A percentile compares a stretch with the other conserved stretches of the same genome.
phyloP scores from a whole-genome alignment of 2,888 invertebrate species.

The Synanthedon vespiformis region DNA sequence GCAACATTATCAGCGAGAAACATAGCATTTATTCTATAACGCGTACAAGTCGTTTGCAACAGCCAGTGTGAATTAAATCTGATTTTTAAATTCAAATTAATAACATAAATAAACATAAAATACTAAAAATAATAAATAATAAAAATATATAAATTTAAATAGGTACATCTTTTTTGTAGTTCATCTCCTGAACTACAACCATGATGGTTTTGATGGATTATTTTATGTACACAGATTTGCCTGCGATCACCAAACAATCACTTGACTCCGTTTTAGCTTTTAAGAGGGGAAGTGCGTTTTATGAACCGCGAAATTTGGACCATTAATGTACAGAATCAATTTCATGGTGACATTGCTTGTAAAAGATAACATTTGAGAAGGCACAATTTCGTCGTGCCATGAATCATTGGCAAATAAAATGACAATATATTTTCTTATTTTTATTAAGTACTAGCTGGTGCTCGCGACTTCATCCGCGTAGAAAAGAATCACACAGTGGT shows the following conservation, averaged over 20 bases:
- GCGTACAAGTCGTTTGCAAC: too few species aligned
- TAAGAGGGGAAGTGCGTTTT: slow-evolving; percentile 36
- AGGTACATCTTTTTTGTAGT: neutral
- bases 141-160: neutral
- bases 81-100: too few species aligned
- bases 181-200: neutral
- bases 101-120: too few species aligned
- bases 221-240: slow-evolving; percentile 57
- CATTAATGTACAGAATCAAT: slow-evolving; percentile 21
- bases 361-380: neutral
- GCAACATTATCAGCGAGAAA: too few species aligned
- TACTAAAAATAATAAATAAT: too few species aligned
- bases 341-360: slow-evolving; percentile 12
- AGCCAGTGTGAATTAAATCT: too few species aligned
- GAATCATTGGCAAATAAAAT: too few species aligned
- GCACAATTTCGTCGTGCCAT: neutral
- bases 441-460: too few species aligned
- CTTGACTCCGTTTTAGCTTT: slow-evolving; percentile 49
- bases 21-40: too few species aligned
- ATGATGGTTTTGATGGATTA: slow-evolving; percentile 17
- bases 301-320: slow-evolving; percentile 40
- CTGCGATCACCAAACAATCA: slow-evolving; percentile 46
- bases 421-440: too few species aligned
- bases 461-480: too few species aligned
- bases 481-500: too few species aligned